A percentile compares a stretch with the other conserved stretches of the same genome.
Evolutionary conservation across 2,113 vertebrate genomes (phyloP).

Genomic region (Climacteris rufus): DNA sequence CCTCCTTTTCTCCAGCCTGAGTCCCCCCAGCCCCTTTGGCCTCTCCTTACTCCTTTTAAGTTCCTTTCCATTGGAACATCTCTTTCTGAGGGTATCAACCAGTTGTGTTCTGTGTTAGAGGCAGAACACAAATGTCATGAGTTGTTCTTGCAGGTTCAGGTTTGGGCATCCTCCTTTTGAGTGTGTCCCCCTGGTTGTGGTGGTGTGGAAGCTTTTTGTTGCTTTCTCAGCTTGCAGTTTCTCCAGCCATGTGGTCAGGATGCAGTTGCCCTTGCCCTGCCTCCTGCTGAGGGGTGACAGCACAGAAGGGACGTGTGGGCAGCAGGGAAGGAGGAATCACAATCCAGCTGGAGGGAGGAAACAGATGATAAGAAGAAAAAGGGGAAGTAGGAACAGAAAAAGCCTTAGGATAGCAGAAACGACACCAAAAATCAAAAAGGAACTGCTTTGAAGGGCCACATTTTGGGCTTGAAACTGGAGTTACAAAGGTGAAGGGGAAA

Average conservation of each 20-base stretch:
- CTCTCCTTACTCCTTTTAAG: not conserved
- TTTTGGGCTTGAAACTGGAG: not conserved
- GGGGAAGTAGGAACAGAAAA: slow-evolving; percentile 4
- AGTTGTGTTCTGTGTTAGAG: not conserved
- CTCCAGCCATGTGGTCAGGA: rapidly evolving
- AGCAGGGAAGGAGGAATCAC: not conserved
- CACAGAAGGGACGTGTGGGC: not conserved
- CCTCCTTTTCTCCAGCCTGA: not conserved
- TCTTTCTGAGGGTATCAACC: rapidly evolving
- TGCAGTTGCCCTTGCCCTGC: not conserved
- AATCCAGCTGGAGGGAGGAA: not conserved
- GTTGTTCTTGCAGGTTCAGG: not conserved
- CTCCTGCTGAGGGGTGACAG: not conserved
- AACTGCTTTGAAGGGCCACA: not conserved
- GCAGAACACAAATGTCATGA: rapidly evolving
- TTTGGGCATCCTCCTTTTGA: not conserved
- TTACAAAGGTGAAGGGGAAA: not conserved
- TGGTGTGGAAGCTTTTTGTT: not conserved
- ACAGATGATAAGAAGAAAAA: not conserved
- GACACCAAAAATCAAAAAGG: not conserved
- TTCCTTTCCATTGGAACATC: not conserved
- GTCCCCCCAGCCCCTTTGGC: not conserved
- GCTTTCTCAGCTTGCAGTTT: not conserved
- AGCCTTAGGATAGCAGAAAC: not conserved
- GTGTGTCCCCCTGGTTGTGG: rapidly evolving